phyloP scores from a whole-genome alignment of 2,113 vertebrate genomes.

The Albula glossodonta region DNA sequence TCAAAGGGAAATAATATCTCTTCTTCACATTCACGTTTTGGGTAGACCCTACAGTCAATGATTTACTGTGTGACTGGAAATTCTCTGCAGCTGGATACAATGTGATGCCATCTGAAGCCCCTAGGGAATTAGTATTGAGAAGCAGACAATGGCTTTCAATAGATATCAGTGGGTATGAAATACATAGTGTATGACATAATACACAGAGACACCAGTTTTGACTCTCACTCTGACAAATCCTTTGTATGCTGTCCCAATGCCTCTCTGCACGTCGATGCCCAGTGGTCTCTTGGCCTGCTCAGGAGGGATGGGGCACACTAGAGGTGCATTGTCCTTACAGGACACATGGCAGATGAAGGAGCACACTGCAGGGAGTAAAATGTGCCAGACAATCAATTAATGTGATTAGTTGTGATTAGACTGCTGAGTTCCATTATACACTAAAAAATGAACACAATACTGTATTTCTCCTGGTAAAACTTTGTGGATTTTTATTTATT shows the following conservation, averaged over 20 bases:
- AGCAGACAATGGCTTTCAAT: background rate
- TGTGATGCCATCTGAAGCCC: background rate
- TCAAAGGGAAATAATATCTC: too few species aligned
- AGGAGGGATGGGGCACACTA: constrained; percentile 90
- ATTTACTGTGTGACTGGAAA: background rate
- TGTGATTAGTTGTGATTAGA: too few species aligned
- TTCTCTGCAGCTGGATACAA: background rate
- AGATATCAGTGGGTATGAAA: background rate
- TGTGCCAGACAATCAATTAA: constrained; percentile 21
- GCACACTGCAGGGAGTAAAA: constrained; percentile 75
- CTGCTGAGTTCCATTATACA: background rate
- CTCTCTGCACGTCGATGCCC: constrained; percentile 93
- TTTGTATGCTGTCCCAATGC: constrained; percentile 95
- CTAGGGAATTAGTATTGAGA: background rate
- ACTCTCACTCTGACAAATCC: constrained; percentile 89
- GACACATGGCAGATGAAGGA: constrained; percentile 92
- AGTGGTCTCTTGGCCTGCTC: constrained; percentile 94
- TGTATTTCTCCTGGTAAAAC: background rate
- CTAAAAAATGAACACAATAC: background rate
- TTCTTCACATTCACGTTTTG: too few species aligned
- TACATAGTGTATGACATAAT: background rate
- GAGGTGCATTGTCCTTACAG: constrained; percentile 91
- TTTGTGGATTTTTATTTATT: background rate
- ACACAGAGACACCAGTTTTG: background rate
- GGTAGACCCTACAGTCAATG: background rate